These are phyloP conservation scores for Glareola pratincola DNA, from an alignment of 2,113 vertebrate species.

Conservation along the genomic window DNA sequence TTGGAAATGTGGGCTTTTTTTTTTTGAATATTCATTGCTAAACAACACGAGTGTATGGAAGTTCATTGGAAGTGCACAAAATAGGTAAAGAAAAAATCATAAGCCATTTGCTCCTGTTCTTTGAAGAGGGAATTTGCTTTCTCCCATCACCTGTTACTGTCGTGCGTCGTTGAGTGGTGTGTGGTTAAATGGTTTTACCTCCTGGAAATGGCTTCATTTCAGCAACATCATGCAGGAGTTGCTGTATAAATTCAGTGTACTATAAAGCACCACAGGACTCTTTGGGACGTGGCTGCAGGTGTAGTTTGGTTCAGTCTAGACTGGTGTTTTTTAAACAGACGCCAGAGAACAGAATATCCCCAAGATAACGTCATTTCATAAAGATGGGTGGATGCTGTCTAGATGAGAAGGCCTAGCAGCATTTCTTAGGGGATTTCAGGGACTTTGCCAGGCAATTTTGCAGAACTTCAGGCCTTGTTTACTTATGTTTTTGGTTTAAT, in stretches of 20 bases:
- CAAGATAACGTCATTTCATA: neutral
- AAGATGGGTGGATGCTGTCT: neutral
- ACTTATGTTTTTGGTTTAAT: slow-evolving; percentile 25
- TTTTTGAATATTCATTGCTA: neutral
- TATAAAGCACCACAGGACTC: neutral
- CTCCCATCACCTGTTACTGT: neutral
- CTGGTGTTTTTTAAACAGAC: neutral
- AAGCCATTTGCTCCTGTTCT: neutral
- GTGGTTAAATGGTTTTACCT: neutral
- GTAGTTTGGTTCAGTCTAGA: neutral
- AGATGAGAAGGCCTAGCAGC: neutral
- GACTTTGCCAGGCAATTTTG: neutral
- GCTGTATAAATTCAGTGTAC: neutral
- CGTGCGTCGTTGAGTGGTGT: neutral
- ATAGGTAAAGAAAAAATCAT: neutral
- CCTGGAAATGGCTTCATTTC: neutral
- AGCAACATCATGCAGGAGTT: neutral
- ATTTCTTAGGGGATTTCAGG: slow-evolving; percentile 4
- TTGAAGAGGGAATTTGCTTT: neutral
- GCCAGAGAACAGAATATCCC: neutral
- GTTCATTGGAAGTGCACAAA: neutral
- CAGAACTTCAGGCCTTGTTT: slow-evolving; percentile 16
- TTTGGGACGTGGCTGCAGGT: neutral
- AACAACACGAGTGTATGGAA: neutral
- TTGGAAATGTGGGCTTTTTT: neutral